Evolutionary conservation across 2,888 invertebrate genomes (phyloP).

Genomic region (Osmoderma eremita): DNA sequence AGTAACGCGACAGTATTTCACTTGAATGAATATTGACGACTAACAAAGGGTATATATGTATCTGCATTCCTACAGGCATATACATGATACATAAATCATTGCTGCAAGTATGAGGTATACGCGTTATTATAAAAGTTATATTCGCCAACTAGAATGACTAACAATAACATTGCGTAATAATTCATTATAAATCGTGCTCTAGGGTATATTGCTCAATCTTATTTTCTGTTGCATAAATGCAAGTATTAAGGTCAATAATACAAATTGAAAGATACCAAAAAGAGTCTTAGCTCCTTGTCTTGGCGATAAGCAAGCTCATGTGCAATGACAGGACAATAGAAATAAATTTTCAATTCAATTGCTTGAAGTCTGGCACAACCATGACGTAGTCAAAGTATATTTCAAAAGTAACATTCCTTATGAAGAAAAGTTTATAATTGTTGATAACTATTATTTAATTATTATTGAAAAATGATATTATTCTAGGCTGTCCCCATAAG

Average conservation of each 20-base stretch:
- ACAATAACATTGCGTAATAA: no score
- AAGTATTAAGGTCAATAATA: slow-evolving; percentile 15
- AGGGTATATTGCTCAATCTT: not conserved
- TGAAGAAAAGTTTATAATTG: no score
- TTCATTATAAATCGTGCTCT: not conserved
- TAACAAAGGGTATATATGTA: slow-evolving; percentile 2
- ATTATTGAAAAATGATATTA: no score
- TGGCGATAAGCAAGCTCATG: no score
- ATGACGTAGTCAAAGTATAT: no score
- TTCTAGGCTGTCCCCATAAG: no score
- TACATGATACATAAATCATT: not conserved
- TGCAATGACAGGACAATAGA: no score
- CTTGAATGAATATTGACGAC: not conserved
- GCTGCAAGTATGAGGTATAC: slow-evolving; percentile 6
- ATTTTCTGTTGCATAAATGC: not conserved
- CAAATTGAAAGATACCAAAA: not conserved
- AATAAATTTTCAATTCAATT: no score
- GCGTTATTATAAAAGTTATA: slow-evolving; percentile 4
- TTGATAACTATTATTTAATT: no score
- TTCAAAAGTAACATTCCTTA: no score
- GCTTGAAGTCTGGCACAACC: no score
- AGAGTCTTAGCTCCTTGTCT: not conserved
- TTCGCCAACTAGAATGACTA: not conserved
- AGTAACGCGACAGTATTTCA: not conserved
- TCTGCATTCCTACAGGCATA: not conserved